Evolutionary conservation across 2,113 vertebrate species (phyloP).

Genomic region (Tretioscincus oriximinensis): DNA sequence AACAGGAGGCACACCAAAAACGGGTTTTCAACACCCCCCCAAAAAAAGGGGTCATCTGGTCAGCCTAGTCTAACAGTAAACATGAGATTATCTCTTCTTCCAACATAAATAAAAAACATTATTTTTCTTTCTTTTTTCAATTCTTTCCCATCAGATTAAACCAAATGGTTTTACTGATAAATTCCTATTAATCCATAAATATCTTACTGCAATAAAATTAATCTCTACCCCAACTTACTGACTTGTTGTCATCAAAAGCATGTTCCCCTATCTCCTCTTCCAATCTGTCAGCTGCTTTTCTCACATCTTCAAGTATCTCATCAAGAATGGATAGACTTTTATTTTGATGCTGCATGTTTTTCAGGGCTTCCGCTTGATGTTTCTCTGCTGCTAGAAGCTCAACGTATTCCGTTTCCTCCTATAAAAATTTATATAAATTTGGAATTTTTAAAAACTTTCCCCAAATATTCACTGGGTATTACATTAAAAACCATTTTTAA

Average conservation of each 20-base stretch:
- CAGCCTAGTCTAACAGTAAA: no score
- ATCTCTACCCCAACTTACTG: conserved; percentile 69
- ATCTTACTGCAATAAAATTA: background rate
- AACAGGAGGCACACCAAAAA: no score
- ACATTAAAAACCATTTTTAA: conserved; percentile 1
- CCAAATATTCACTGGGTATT: no score
- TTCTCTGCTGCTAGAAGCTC: conserved; percentile 95
- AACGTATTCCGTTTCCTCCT: conserved; percentile 96
- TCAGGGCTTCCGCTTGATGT: conserved; percentile 90
- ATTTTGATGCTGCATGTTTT: conserved; percentile 85
- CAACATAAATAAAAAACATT: background rate
- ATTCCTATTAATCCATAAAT: background rate
- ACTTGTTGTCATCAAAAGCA: conserved; percentile 94
- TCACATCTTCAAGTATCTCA: conserved; percentile 93
- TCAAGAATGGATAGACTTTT: conserved; percentile 92
- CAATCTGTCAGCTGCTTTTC: conserved; percentile 90
- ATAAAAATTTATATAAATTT: conserved; percentile 42
- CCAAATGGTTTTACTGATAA: background rate
- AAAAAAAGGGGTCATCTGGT: no score
- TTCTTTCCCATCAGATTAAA: background rate
- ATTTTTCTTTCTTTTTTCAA: background rate
- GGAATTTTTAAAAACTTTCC: background rate
- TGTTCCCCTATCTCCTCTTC: conserved; percentile 96
- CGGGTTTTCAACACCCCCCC: no score
- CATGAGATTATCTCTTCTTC: background rate